Conservation (phyloP, 1,140 invertebrate species). For the Brachionus rubens region DNA sequence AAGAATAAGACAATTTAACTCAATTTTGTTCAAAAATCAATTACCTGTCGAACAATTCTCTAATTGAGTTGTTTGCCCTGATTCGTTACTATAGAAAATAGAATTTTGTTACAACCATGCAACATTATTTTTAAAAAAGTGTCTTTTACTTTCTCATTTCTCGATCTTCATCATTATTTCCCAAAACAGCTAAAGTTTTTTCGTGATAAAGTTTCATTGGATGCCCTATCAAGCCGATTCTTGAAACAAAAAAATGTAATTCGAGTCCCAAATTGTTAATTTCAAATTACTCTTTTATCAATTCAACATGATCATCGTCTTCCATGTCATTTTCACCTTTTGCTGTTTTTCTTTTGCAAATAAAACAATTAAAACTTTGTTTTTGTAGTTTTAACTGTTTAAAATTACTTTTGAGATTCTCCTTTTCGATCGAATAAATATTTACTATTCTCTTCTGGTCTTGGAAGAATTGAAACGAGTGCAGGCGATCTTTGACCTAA, state of each 20-base stretch:
- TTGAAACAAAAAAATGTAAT: conserved; percentile 48
- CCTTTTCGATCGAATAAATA: conserved; percentile 52
- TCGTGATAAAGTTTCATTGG: conserved; percentile 53
- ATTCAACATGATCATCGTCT: not conserved
- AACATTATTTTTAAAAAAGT: not conserved
- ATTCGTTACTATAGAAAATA: not conserved
- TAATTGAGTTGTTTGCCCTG: not conserved
- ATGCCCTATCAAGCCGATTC: conserved; percentile 57
- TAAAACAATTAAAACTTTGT: conserved; percentile 47
- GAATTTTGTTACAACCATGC: not conserved
- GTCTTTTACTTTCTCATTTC: conserved; percentile 51
- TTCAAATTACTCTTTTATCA: conserved; percentile 46
- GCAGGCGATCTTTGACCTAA: conserved; percentile 58
- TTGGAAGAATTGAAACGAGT: conserved; percentile 57
- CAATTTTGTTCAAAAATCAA: too few relatives aligned
- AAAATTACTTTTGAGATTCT: not conserved
- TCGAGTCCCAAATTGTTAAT: not conserved
- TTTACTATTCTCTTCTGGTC: conserved; percentile 57
- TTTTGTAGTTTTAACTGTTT: not conserved
- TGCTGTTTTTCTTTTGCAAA: conserved; percentile 50
- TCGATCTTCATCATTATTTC: conserved; percentile 53
- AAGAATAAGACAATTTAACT: too few relatives aligned
- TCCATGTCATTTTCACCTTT: not conserved
- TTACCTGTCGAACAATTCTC: not conserved
- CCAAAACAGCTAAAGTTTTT: conserved; percentile 52